A percentile compares a stretch with the other conserved stretches of the same genome.
These are phyloP conservation scores for Lordiphosa andalusiaca DNA, from an alignment of 2,888 invertebrate genomes.

Conservation along the genomic window DNA sequence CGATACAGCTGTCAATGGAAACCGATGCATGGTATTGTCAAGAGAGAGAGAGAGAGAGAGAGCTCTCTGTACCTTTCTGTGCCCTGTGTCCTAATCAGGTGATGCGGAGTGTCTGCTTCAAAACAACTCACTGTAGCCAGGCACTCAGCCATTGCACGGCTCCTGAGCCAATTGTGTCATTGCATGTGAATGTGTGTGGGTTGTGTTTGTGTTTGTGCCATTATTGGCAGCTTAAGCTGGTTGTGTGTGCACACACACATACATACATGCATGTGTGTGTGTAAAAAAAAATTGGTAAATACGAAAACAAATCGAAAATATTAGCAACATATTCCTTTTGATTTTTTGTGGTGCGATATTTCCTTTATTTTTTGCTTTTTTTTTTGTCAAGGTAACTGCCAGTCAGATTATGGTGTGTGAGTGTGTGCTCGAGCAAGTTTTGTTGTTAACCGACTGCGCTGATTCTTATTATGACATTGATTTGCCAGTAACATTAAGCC, in stretches of 20 bases:
- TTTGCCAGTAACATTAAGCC: background rate
- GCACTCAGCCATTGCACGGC: constrained; percentile 58
- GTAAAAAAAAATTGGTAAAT: constrained; percentile 8
- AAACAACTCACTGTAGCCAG: constrained; percentile 50
- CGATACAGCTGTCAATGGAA: no score
- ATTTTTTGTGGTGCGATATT: constrained; percentile 41
- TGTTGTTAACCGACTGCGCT: background rate
- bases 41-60: no score
- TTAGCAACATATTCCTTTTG: constrained; percentile 63
- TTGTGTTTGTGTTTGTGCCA: constrained; percentile 32
- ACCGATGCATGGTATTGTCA: no score
- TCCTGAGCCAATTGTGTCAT: constrained; percentile 51
- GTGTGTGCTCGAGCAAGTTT: constrained; percentile 2
- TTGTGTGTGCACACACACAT: constrained; percentile 9
- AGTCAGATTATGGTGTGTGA: background rate
- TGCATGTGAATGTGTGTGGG: constrained; percentile 19
- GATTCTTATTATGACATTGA: background rate
- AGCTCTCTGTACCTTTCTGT: no score
- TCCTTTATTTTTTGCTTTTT: constrained; percentile 1
- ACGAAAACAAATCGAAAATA: constrained; percentile 64
- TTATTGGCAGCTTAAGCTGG: constrained; percentile 59
- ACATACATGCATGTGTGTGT: background rate
- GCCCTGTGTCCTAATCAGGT: background rate
- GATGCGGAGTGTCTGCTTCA: background rate
- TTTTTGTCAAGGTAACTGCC: constrained; percentile 1